Percentiles rank a stretch among this genome's conserved stretches.
phyloP scores from a whole-genome alignment of 2,113 vertebrate genomes.

The Oenanthe melanoleuca region DNA sequence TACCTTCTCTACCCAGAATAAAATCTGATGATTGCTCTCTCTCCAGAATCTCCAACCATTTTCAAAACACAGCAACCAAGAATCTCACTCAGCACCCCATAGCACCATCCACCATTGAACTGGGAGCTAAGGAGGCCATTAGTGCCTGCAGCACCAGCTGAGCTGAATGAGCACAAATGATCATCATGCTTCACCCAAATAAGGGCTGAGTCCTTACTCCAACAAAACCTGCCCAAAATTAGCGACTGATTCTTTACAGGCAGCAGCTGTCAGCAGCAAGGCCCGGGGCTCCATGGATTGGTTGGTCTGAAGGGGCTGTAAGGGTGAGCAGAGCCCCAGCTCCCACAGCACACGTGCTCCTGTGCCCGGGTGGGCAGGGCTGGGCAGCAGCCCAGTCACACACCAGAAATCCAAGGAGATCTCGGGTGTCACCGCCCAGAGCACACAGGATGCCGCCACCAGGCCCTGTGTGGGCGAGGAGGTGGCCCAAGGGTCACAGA shows the following conservation, averaged over 20 bases:
- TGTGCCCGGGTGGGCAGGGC: neutral
- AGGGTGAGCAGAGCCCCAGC: neutral
- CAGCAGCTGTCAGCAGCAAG: neutral
- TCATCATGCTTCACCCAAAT: neutral
- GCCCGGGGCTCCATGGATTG: rapidly evolving
- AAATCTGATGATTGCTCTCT: neutral
- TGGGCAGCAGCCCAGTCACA: neutral
- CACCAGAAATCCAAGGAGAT: neutral
- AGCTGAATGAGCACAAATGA: neutral
- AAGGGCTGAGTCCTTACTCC: neutral
- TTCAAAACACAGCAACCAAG: neutral
- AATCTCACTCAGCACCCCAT: rapidly evolving
- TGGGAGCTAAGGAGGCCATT: neutral
- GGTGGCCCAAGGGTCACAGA: neutral
- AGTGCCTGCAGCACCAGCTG: neutral
- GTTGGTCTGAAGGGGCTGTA: neutral
- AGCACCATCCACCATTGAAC: neutral
- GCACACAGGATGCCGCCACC: rapidly evolving
- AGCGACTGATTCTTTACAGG: neutral
- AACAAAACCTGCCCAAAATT: neutral
- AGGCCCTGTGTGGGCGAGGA: neutral
- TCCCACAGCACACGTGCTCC: rapidly evolving
- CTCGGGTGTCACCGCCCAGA: neutral
- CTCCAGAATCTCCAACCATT: neutral
- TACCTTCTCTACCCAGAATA: neutral